A percentile compares a stretch with the other conserved stretches of the same genome.
These are phyloP conservation scores for Unio pictorum DNA, from an alignment of 2,888 invertebrate species.

Conservation along the genomic window DNA sequence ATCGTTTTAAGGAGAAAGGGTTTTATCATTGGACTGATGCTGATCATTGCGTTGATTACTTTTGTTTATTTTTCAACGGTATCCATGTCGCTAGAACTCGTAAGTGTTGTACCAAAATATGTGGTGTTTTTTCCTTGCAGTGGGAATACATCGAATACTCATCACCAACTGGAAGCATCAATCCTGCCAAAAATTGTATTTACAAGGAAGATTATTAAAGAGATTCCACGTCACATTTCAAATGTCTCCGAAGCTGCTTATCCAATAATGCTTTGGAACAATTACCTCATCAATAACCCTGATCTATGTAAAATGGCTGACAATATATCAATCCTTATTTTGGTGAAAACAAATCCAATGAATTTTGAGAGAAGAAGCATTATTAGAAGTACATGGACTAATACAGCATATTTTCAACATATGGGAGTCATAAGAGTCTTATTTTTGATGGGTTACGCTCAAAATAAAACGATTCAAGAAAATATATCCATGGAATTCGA, in stretches of 20 bases:
- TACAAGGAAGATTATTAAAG: too few relatives aligned
- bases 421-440: constrained; percentile 8
- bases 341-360: constrained; percentile 13
- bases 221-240: too few relatives aligned
- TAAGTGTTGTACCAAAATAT: too few relatives aligned
- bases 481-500: constrained; percentile 15
- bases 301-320: constrained; percentile 8
- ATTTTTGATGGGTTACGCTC: constrained; percentile 13
- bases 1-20: too few relatives aligned
- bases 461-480: constrained; percentile 4
- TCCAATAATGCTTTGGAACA: not conserved
- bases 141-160: too few relatives aligned
- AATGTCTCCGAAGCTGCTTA: not conserved
- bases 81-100: too few relatives aligned
- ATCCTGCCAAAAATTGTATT: too few relatives aligned
- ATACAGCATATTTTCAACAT: constrained; percentile 6
- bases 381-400: constrained; percentile 26
- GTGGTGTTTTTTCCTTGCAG: too few relatives aligned
- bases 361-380: constrained; percentile 14
- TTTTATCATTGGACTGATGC: too few relatives aligned
- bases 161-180: too few relatives aligned
- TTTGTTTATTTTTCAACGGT: too few relatives aligned
- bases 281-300: not conserved
- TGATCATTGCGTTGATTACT: too few relatives aligned
- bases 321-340: not conserved